Evolutionary conservation across 2,888 invertebrate genomes (phyloP).

Genomic region (Epistrophe eligans): DNA sequence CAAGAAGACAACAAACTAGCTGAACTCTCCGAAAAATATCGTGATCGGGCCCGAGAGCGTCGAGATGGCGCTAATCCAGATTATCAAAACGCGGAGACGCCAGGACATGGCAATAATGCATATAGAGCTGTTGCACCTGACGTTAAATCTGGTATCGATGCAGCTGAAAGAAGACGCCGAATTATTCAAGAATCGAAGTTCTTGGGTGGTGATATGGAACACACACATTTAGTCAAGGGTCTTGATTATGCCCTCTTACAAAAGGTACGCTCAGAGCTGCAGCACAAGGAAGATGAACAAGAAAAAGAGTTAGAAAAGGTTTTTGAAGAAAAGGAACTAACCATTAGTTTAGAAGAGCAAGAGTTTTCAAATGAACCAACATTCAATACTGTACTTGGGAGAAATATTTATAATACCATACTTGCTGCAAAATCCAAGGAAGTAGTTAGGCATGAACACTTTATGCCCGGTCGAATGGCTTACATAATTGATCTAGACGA

Average conservation of each 20-base stretch:
- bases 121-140: slow-evolving; percentile 97
- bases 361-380: slow-evolving; percentile 73
- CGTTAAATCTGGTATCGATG: slow-evolving; percentile 96
- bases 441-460: slow-evolving; percentile 94
- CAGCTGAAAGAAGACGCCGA: slow-evolving; percentile 96
- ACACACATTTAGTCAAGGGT: slow-evolving; percentile 99
- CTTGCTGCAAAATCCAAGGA: slow-evolving; percentile 88
- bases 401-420: slow-evolving; percentile 86
- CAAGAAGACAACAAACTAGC: slow-evolving; percentile 98
- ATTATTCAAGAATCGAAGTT: slow-evolving; percentile 99
- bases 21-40: slow-evolving; percentile 96
- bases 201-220: slow-evolving; percentile 99
- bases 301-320: slow-evolving; percentile 92
- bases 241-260: slow-evolving; percentile 95
- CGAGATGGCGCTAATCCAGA: slow-evolving; percentile 93
- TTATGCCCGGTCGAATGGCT: slow-evolving; percentile 98
- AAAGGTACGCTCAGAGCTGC: slow-evolving; percentile 96
- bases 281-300: slow-evolving; percentile 90
- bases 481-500: slow-evolving; percentile 98
- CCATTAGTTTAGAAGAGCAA: slow-evolving; percentile 58
- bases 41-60: slow-evolving; percentile 95
- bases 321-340: slow-evolving; percentile 84
- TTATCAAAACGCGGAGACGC: slow-evolving; percentile 91
- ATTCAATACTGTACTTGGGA: slow-evolving; percentile 92
- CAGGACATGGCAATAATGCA: slow-evolving; percentile 84